phyloP scores from a whole-genome alignment of 1,140 invertebrate species.

The Saccostrea glomerata region DNA sequence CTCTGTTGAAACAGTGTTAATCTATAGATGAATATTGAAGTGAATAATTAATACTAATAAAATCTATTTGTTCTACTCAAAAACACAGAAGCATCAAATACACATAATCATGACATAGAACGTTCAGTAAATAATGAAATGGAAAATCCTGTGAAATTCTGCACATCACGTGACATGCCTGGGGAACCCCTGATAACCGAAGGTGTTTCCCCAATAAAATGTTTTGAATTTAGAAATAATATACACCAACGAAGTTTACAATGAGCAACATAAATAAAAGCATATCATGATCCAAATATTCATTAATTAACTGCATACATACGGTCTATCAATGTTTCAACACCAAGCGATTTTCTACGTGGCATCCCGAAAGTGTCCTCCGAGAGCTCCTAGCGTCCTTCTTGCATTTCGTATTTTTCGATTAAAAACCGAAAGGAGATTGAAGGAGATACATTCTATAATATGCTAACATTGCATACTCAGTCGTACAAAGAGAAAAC shows the following conservation, averaged over 20 bases:
- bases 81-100: too few relatives aligned
- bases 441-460: not conserved
- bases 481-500: not conserved
- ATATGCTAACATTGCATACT: not conserved
- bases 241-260: not conserved
- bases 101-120: too few relatives aligned
- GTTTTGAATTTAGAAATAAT: not conserved
- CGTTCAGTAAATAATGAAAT: too few relatives aligned
- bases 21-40: too few relatives aligned
- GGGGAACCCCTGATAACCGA: conserved; percentile 42
- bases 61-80: too few relatives aligned
- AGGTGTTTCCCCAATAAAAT: conserved; percentile 40
- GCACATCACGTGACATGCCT: conserved; percentile 13
- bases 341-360: conserved; percentile 38
- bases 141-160: conserved; percentile 12
- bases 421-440: not conserved
- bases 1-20: too few relatives aligned
- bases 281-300: not conserved
- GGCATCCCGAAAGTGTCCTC: conserved; percentile 45
- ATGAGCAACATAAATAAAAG: not conserved
- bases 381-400: not conserved
- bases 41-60: too few relatives aligned
- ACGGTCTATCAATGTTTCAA: conserved; percentile 1
- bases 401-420: conserved; percentile 1
- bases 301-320: not conserved